Base-by-base conservation (phyloP, 2,113 vertebrate genomes). In the Oplegnathus fasciatus region DNA sequence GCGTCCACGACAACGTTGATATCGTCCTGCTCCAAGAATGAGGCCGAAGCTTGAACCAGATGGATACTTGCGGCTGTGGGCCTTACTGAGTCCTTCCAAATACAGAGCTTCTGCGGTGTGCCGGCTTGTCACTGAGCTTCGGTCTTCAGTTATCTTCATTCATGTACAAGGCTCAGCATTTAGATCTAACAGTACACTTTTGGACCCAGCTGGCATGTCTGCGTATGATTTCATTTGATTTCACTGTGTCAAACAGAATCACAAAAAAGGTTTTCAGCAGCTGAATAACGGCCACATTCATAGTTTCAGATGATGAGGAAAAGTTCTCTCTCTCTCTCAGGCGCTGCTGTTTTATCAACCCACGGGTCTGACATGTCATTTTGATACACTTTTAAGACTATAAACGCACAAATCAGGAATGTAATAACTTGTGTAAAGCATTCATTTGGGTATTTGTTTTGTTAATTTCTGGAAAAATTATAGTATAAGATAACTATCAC, bases 1-100 rank as follows among this genome's bases (percentile, higher is more conserved):
- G 98, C 3, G 98, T 98, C 89, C 98, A 99, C 24, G 98, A 99
- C 86, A 80, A 98, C 0, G 97, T 97, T 0, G 97, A 99, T 7
- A 95, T 99, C 60, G 20, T 96, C 78, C 93, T 99, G 80, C 94
- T 99, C 42, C 83, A 97, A 85, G 96, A 97, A 60, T 98, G 94
- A 95, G 30, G 26, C 32, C 2, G 2, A 18, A 9, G 8, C 42
- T 54, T 1, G 70, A 64, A 57, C 40, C 13, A 5, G 54, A 15
- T 1, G 11, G 40, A 6, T n/a, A 46, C 34, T 34, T 75, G 26
- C 60, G 18, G 44, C 81, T 72, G 71, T 32, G 30, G 83, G 58
- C 80, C 42, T 26, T 18, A 62, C 66, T 6, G 58, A 86, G 37
- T 83, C 62, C 71, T 50, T 75, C 50, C 40, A 52, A 69, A 78